These are phyloP conservation scores for Myrmecobius fasciatus DNA, from an alignment of 2,113 vertebrate species.

Conservation along the genomic window DNA sequence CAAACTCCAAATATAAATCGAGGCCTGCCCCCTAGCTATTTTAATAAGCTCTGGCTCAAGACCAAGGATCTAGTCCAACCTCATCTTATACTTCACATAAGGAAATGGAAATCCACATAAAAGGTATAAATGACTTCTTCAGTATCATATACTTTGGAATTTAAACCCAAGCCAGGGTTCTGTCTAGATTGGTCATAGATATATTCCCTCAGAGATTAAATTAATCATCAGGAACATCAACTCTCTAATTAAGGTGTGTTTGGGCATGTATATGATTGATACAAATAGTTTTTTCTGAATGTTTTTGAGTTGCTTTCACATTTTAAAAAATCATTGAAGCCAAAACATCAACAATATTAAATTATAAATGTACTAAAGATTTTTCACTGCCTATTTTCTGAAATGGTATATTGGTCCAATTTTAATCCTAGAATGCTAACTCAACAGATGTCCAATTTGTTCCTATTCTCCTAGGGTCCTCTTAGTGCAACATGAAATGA, in stretches of 20 bases:
- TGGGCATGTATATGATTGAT: background rate
- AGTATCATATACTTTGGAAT: background rate
- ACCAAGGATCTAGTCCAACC: background rate
- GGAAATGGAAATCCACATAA: background rate
- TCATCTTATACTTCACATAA: background rate
- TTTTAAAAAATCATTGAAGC: slow-evolving; percentile 22
- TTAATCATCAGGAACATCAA: slow-evolving; percentile 8
- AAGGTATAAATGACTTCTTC: background rate
- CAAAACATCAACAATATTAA: slow-evolving; percentile 22
- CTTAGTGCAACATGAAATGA: slow-evolving; percentile 57
- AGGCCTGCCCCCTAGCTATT: background rate
- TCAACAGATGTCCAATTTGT: slow-evolving; percentile 68
- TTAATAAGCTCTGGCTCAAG: background rate
- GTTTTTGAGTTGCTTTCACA: slow-evolving; percentile 10
- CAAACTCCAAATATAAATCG: background rate
- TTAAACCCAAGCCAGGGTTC: background rate
- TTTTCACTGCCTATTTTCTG: slow-evolving; percentile 60
- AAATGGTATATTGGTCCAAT: slow-evolving; percentile 40
- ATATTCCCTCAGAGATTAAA: slow-evolving; percentile 16
- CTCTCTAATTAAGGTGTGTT: background rate
- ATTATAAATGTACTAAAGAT: slow-evolving; percentile 37
- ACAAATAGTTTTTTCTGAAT: background rate
- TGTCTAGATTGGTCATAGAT: background rate
- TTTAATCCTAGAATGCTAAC: slow-evolving; percentile 36
- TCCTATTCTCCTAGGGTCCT: slow-evolving; percentile 39